Base-by-base conservation (phyloP, 2,113 vertebrate genomes). In the Pholis gunnellus region DNA sequence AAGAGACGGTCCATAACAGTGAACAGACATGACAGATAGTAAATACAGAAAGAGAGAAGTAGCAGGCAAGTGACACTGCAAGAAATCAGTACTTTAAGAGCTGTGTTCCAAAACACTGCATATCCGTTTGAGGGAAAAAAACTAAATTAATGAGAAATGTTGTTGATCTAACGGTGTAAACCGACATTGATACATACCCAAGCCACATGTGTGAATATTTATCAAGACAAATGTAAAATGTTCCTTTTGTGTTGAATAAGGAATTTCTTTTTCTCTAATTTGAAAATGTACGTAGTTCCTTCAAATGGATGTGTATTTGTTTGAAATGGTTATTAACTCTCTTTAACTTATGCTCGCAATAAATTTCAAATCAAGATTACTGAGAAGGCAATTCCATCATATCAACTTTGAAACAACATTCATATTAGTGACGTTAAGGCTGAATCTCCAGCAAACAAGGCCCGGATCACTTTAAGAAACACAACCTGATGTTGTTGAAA, bases 11-110 rank as follows among this genome's bases (percentile, higher is more conserved):
- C 78, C 75, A 86, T 56, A 75, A 84, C 75, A 83, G 78, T 79
- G 68, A 87, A 73, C 60, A 87, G 75, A 84, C 83, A 78, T 29
- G 70, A 81, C 81, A 60, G 25, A 80, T 31, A 65, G 64, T 73
- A 83, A 64, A 78, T 86, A 89, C 83, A 92, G 46, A 92, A 44
- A 82, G 78, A 81, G 42, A 40, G 46, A 81, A 59, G 44, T 8
- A 85, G 72, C 85, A 86, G 75, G 81, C 77, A 89, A 61, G 65
- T 60, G 72, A 83, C n/a, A 46, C 25, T 36, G 44, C 63, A 44
- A 52, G 22, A 74, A 64, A 59, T 52, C 6, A 9, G n/a, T 44
- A 17, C 11, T 71, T 59, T 67, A 71, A 78, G 42, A 75, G 60
- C 14, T 68, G 63, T 11, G 36, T 50, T 69, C 34, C 18, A 68